Conservation (phyloP, 2,888 invertebrate genomes). For the Drosophila helvetica region DNA sequence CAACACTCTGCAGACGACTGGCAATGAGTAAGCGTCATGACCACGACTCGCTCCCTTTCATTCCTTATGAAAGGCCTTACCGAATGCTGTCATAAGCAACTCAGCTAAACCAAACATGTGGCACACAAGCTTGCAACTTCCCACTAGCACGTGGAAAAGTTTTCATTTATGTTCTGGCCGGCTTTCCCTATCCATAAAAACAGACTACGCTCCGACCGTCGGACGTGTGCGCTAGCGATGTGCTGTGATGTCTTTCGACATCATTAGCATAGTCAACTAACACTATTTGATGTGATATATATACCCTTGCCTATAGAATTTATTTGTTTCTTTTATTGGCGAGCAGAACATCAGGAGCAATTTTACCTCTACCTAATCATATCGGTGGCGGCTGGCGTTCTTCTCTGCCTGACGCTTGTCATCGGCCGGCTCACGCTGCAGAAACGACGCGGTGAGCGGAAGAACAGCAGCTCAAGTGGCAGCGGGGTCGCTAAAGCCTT, state of each 20-base stretch:
- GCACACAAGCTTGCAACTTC: constrained; percentile 39
- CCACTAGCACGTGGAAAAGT: constrained; percentile 53
- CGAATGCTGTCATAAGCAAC: constrained; percentile 49
- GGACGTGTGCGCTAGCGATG: background rate
- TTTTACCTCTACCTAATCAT: constrained; percentile 93
- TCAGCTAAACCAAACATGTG: constrained; percentile 61
- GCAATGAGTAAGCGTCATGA: background rate
- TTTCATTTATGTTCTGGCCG: constrained; percentile 63
- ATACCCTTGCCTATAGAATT: background rate
- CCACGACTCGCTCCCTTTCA: background rate
- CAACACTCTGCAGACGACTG: constrained; percentile 1
- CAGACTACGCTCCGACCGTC: constrained; percentile 7
- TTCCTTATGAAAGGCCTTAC: constrained; percentile 7
- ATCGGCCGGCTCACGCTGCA: constrained; percentile 89
- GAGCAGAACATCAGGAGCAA: constrained; percentile 84
- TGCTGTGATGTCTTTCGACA: no score
- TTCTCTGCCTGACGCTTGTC: constrained; percentile 89
- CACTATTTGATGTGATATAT: background rate
- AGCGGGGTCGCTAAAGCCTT: constrained; percentile 62
- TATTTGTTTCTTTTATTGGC: background rate
- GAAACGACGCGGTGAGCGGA: constrained; percentile 85
- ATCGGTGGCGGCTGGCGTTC: constrained; percentile 88
- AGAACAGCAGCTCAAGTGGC: constrained; percentile 76
- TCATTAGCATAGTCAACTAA: constrained; percentile 1
- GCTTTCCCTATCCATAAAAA: background rate